phyloP scores from a whole-genome alignment of 2,113 vertebrate species.

The Passer domesticus region DNA sequence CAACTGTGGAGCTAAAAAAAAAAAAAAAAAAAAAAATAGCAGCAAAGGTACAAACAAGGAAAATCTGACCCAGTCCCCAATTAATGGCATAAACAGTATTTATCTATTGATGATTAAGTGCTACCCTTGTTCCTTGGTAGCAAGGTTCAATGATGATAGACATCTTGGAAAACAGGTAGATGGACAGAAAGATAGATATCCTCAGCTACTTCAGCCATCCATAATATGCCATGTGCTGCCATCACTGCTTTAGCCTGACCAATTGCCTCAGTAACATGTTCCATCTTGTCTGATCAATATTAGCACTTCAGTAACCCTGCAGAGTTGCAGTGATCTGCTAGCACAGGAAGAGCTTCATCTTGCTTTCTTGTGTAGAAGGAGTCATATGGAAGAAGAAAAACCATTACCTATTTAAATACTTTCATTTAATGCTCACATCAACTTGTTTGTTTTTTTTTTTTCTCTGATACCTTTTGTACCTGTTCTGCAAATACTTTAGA shows the following conservation, averaged over 20 bases:
- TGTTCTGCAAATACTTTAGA: background rate
- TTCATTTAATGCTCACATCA: background rate
- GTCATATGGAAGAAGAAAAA: background rate
- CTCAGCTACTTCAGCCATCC: background rate
- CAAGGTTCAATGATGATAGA: background rate
- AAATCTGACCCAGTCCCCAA: background rate
- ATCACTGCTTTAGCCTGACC: slow-evolving; percentile 12
- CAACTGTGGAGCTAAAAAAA: background rate
- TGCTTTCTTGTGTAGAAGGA: background rate
- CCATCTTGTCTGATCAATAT: slow-evolving; percentile 49
- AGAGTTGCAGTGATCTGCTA: background rate
- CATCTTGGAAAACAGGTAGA: slow-evolving; percentile 19
- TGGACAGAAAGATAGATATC: slow-evolving; percentile 40
- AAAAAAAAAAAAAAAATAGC: background rate
- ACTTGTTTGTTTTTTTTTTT: background rate
- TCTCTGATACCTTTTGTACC: background rate
- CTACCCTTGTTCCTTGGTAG: background rate
- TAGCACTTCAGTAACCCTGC: background rate
- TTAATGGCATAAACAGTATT: slow-evolving; percentile 10
- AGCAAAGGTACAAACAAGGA: background rate
- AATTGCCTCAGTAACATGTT: slow-evolving; percentile 26
- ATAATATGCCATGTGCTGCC: slow-evolving; percentile 32
- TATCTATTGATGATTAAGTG: slow-evolving; percentile 29
- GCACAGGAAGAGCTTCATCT: background rate
- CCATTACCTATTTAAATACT: background rate